Evolutionary conservation across 1,140 invertebrate genomes (phyloP), one percentile per base, ranked within the genome.

Genomic region (Drosophila serrata): DNA sequence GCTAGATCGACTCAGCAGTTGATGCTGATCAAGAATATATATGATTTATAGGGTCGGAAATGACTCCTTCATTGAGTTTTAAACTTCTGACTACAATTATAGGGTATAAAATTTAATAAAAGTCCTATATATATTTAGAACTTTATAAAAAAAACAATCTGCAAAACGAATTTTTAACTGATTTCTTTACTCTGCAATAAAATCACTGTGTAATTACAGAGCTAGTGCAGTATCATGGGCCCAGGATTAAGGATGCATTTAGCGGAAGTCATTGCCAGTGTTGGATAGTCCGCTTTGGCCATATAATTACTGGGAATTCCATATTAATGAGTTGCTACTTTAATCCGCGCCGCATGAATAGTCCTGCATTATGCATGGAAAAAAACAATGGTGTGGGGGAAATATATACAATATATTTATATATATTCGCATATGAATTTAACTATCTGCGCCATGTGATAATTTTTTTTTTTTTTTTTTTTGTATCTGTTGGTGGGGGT

Each of bases 251-350:
- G 33, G 33, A 37, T 8, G 19, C 51, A 53, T 53, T 53, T 37
- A 55, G 33, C 57, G 40, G 27, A 65, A 65, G 19, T 62, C 39
- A 43, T 12, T 8, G 8, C 31, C 6, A 56, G 8, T 74, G 58
- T 42, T 42, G 62, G 27, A 33, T 53, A 51, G 29, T 22, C 31
- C 45, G 48, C 35, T 70, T 70, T 13, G 46, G 48, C 35, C 31
- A 51, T 65, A 80, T 80, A 80, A 75, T 59, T 72, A 72, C 68
- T 72, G 22, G 22, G 6, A 46, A 72, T 72, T 72, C 43, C 53
- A 72, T 59, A 72, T 72, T 72, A 72, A 72, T 72, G 65, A 72
- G 51, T 72, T 45, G 51, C 43, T 33, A 58, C 68, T 72, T 72
- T 72, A 72, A 72, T 72, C 68, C 51, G 15, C 43, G 22, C 29